Conservation (phyloP, 2,888 invertebrate genomes). For the Pollenia labialis region DNA sequence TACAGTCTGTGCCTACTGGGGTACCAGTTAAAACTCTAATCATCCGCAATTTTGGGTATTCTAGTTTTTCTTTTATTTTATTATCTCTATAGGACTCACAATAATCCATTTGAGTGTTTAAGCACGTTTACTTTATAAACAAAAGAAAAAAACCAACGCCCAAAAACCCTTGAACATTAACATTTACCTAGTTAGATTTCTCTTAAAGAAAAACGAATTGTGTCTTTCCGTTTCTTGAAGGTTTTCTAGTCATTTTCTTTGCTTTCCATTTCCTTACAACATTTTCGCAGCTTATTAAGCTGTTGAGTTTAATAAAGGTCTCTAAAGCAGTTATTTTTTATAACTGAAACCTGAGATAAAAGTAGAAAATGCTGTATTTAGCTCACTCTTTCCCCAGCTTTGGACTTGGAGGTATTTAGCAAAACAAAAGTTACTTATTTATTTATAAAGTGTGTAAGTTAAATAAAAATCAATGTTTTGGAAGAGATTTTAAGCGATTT, state of each 20-base stretch:
- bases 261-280: conserved; percentile 14
- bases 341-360: conserved; percentile 6
- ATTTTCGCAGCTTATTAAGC: conserved; percentile 61
- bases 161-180: not conserved
- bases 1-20: no score
- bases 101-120: not conserved
- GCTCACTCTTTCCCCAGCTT: not conserved
- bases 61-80: no score
- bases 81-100: no score
- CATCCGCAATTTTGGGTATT: no score
- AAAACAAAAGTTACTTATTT: conserved; percentile 52
- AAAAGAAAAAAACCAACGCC: no score
- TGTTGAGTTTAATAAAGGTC: conserved; percentile 63
- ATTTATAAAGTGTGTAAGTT: conserved; percentile 46
- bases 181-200: not conserved
- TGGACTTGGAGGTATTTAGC: not conserved
- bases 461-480: conserved; percentile 59
- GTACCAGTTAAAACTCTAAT: no score
- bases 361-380: conserved; percentile 25
- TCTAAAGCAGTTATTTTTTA: conserved; percentile 12
- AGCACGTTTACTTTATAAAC: not conserved
- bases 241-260: conserved; percentile 17
- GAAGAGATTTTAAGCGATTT: conserved; percentile 40
- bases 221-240: conserved; percentile 7
- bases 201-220: not conserved